Evolutionary conservation across 2,888 invertebrate genomes (phyloP).

Genomic region (Syrista parreyssii): DNA sequence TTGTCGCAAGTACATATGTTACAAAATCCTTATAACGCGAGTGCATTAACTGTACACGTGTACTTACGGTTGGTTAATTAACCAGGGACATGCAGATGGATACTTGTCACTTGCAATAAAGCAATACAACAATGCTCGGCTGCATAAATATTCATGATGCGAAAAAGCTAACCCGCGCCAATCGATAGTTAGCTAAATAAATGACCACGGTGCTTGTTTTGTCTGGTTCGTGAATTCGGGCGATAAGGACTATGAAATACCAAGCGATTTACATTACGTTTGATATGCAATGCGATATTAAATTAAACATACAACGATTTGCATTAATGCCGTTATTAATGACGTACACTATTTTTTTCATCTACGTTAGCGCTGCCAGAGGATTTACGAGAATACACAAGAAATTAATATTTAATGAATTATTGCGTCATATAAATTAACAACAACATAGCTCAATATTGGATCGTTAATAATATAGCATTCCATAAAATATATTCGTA

Average conservation of each 20-base stretch:
- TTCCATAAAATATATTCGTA: not conserved
- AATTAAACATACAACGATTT: not conserved
- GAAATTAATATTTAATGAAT: not conserved
- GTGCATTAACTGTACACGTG: not conserved
- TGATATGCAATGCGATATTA: not conserved
- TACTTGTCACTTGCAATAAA: not conserved
- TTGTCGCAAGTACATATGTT: not conserved
- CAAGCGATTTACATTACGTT: not conserved
- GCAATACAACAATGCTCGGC: not conserved
- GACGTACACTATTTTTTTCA: not conserved
- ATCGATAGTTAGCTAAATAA: not conserved
- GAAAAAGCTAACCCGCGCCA: not conserved
- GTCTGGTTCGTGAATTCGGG: not conserved
- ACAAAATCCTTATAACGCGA: slow-evolving; percentile 15
- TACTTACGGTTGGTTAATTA: slow-evolving; percentile 2
- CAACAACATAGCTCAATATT: not conserved
- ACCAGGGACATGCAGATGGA: not conserved
- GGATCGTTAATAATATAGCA: too few relatives aligned
- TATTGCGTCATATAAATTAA: not conserved
- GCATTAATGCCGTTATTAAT: not conserved
- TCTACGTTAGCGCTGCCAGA: not conserved
- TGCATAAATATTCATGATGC: slow-evolving; percentile 21
- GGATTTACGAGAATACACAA: not conserved
- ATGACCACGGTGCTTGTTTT: not conserved
- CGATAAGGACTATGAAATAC: not conserved